A percentile compares a stretch with the other conserved stretches of the same genome.
Evolutionary conservation across 2,113 vertebrate species (phyloP).

Genomic region (Xiphias gladius): DNA sequence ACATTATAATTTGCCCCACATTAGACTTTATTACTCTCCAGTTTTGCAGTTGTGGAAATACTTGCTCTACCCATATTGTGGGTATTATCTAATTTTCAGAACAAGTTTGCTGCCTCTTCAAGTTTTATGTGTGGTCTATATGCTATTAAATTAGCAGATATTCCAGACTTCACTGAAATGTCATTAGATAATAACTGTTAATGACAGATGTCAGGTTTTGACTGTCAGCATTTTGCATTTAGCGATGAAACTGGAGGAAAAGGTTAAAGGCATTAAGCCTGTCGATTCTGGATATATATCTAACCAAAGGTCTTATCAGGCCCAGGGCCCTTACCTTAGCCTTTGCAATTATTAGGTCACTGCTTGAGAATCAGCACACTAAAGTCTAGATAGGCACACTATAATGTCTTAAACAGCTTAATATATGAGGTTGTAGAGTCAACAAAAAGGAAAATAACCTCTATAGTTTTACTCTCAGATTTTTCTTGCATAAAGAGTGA

Average conservation of each 20-base stretch:
- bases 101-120: background rate
- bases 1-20: constrained; percentile 8
- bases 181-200: constrained; percentile 53
- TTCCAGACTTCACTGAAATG: constrained; percentile 43
- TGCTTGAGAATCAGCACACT: constrained; percentile 32
- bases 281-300: constrained; percentile 58
- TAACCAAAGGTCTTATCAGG: constrained; percentile 63
- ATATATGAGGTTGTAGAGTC: background rate
- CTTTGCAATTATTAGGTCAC: constrained; percentile 64
- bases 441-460: constrained; percentile 13
- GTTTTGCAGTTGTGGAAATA: background rate
- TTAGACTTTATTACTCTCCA: background rate
- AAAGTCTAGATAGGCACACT: background rate
- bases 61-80: background rate
- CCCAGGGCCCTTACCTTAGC: constrained; percentile 60
- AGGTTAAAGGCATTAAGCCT: constrained; percentile 61
- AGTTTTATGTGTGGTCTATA: background rate
- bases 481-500: background rate
- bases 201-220: constrained; percentile 39
- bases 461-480: background rate
- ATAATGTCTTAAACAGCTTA: constrained; percentile 8
- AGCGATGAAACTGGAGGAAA: constrained; percentile 54
- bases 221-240: constrained; percentile 41
- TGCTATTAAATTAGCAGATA: constrained; percentile 7
- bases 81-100: constrained; percentile 5